Base-by-base conservation (phyloP, 1,140 invertebrate genomes). In the Parapsyche elsis region DNA sequence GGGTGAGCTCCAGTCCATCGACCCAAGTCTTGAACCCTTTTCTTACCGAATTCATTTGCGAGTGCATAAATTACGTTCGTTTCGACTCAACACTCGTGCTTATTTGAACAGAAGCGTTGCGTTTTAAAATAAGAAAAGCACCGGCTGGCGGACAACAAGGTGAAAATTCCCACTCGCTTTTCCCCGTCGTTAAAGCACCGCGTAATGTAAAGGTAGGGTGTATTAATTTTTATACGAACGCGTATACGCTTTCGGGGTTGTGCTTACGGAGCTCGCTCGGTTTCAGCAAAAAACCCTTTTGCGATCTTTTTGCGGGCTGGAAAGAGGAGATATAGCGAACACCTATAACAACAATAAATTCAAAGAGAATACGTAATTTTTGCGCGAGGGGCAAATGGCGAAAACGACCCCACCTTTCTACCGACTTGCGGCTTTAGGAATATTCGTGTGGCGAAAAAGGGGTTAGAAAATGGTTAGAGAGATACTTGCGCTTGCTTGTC, bases 321-420 rank as follows among this genome's bases (percentile, higher is more conserved):
- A 71, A 38, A 38, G 26, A 26, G 19, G 23, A 73, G 38, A 73
- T 49, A 73, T 23, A 73, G 26, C 21, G 57, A 57, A 49, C 46
- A 76, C 38, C 53, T 77, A 61, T 64, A 79, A 79, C 45, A 59
- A 79, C 44, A 76, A 71, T 71, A 79, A 79, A 79, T 79, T 67
- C 57, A 81, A 75, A 75, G 59, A 59, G 78, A 80, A 76, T 82
- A 71, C 64, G 78, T 78, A 80, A 79, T 80, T 76, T 82, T 82
- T 82, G 71, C 79, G 78, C 23, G 16, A 73, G 24, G 59, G 78
- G 77, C 24, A 67, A 67, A 67, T 67, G 24, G 21, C 80, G 44
- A 64, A 75, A 45, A 23, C 61, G 74, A 77, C 76, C 78, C 78
- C n/a, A n/a, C n/a, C n/a, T n/a, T n/a, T 64, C 30, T 4, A 38